Evolutionary conservation across 2,113 vertebrate genomes (phyloP).

Genomic region (Antigone vipio): DNA sequence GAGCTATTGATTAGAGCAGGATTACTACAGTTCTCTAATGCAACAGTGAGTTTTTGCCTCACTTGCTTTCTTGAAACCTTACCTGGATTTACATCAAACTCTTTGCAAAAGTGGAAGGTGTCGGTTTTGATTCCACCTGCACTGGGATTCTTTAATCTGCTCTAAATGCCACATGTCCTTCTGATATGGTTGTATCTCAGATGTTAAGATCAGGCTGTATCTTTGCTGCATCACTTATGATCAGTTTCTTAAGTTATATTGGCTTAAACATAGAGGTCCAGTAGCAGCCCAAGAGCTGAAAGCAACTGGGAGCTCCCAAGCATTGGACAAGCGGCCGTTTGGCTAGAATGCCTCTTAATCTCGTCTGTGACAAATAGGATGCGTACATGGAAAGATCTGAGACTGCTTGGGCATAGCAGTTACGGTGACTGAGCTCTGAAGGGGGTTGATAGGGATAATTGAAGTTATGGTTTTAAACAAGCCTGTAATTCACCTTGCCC

Average conservation of each 20-base stretch:
- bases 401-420: not conserved
- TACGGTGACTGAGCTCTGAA: not conserved
- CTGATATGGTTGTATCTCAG: not conserved
- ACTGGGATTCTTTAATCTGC: not conserved
- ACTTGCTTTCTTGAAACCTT: not conserved
- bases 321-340: not conserved
- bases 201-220: not conserved
- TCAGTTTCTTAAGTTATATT: not conserved
- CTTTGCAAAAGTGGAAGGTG: not conserved
- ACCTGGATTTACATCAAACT: not conserved
- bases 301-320: not conserved
- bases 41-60: not conserved
- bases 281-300: not conserved
- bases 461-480: not conserved
- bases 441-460: not conserved
- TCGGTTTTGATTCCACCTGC: not conserved
- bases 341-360: not conserved
- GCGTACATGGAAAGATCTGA: not conserved
- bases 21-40: not conserved
- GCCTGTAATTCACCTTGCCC: not conserved
- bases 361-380: not conserved
- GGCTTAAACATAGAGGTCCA: not conserved
- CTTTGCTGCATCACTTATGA: not conserved
- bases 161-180: not conserved
- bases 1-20: not conserved